Conservation (phyloP, 2,888 invertebrate genomes). For the Synanthedon formicaeformis region DNA sequence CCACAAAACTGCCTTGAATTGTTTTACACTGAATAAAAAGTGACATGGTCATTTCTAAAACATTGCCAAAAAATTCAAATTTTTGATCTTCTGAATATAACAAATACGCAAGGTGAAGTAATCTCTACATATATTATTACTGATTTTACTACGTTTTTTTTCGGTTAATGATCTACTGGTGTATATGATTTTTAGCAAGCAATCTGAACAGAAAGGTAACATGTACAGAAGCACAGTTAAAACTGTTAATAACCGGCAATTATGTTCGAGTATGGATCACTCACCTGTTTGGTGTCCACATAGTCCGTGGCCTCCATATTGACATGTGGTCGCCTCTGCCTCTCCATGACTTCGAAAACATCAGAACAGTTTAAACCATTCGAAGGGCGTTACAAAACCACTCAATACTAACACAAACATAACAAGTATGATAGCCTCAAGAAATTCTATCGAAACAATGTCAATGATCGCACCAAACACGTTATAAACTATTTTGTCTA, state of each 20-base stretch:
- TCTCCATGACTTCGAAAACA: conserved; percentile 63
- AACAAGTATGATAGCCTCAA: conserved; percentile 59
- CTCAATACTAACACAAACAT: conserved; percentile 54
- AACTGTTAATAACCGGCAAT: conserved; percentile 53
- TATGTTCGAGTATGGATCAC: conserved; percentile 26
- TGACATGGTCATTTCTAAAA: conserved; percentile 19
- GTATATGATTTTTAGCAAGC: not conserved
- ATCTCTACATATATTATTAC: too few species aligned
- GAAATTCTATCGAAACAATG: conserved; percentile 63
- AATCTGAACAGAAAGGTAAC: not conserved
- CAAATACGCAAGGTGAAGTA: not conserved
- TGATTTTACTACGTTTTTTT: too few species aligned
- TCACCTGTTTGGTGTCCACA: conserved; percentile 76
- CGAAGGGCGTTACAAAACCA: conserved; percentile 42
- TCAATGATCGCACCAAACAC: conserved; percentile 58
- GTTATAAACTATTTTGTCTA: conserved; percentile 35
- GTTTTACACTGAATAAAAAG: conserved; percentile 15
- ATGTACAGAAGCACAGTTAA: not conserved
- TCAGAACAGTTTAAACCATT: conserved; percentile 61
- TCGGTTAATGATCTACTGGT: not conserved
- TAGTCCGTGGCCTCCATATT: conserved; percentile 74
- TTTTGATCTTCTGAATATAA: not conserved
- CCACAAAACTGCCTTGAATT: conserved; percentile 59
- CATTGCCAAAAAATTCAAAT: not conserved
- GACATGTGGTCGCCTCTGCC: conserved; percentile 63